Base-by-base conservation (phyloP, 1,140 invertebrate genomes). In the Drosophila nasuta region DNA sequence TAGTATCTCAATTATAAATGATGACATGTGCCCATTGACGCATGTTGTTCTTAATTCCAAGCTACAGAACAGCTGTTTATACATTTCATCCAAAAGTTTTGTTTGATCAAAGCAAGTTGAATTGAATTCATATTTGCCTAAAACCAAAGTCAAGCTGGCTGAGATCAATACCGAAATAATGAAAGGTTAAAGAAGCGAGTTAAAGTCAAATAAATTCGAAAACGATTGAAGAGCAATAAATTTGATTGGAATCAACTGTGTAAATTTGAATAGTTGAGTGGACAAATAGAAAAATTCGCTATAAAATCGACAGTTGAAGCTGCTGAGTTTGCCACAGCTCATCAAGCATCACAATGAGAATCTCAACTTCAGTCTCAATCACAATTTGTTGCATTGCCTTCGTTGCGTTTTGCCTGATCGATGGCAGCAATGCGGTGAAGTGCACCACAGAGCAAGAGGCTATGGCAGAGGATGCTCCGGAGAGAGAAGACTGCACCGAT, bases 61-160 rank as follows among this genome's bases (percentile, higher is more conserved):
- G 20, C 20, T 25, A 25, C 15, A 7, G 5, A 59, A 28, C 57
- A 59, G 57, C 38, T 59, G 57, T 59, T 45, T 30, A 59, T 3
- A 59, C 41, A 59, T 8, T 13, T 10, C 28, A 59, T 59, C 38
- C 5, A 59, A 46, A 11, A 35, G 28, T 38, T 38, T 25, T 38
- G 35, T 33, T 54, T 54, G 15, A 7, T 25, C 5, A 43, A 43
- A 13, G 41, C 8, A 59, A 28, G 7, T 41, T 17, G 5, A 56
- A 35, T 56, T 56, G n/a, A 30, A 38, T 38, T 56, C 38, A 6
- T 35, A 38, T 38, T 56, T 35, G 13, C 15, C 5, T 10, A 7
- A 56, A 56, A 17, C 52, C 30, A 56, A 35, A 56, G 52, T 56
- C 33, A 52, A 30, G 11, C n/a, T 30, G 20, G 6, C 15, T 25